These are phyloP conservation scores for Formica aserva DNA, from an alignment of 2,888 invertebrate genomes.

Conservation along the genomic window DNA sequence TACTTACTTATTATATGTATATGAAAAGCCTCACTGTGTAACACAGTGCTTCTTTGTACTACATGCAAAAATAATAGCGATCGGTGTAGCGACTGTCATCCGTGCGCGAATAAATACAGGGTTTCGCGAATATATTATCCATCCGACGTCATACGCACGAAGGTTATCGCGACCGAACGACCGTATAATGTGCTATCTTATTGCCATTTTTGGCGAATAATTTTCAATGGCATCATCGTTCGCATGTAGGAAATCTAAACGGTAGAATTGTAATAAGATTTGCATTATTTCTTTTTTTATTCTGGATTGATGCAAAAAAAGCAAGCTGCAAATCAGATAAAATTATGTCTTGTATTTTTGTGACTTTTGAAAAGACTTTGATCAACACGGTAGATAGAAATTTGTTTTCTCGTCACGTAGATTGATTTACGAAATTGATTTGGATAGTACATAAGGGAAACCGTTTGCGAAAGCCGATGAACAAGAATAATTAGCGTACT, in stretches of 20 bases:
- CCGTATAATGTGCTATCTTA: constrained; percentile 65
- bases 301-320: not conserved
- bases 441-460: constrained; percentile 19
- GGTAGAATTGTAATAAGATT: constrained; percentile 34
- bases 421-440: constrained; percentile 38
- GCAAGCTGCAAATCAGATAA: not conserved
- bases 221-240: constrained; percentile 64
- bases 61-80: constrained; percentile 46
- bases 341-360: constrained; percentile 6
- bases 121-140: constrained; percentile 69
- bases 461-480: not conserved
- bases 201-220: constrained; percentile 65
- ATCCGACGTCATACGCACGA: constrained; percentile 59
- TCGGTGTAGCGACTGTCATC: constrained; percentile 25
- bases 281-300: not conserved
- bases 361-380: not conserved
- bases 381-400: not conserved
- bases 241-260: constrained; percentile 46
- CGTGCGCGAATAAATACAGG: constrained; percentile 50
- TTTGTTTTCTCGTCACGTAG: not conserved
- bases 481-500: constrained; percentile 39
- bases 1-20: not conserved
- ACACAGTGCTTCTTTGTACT: not conserved
- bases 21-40: not conserved
- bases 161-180: constrained; percentile 66